Base-by-base conservation (phyloP, 2,888 invertebrate genomes). In the Aromia moschata region DNA sequence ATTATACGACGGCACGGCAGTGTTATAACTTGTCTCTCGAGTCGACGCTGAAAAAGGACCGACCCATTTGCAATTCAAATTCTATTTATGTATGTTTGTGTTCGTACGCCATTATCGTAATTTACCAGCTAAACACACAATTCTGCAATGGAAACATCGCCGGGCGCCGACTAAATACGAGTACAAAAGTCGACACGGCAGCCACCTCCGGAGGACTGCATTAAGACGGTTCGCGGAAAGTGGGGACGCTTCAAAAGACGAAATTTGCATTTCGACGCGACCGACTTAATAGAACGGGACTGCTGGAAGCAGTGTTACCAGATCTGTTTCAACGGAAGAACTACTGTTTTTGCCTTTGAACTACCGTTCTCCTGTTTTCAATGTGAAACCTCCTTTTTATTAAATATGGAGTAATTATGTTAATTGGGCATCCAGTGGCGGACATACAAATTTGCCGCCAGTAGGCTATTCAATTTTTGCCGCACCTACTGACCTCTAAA, bases 81-180 rank as follows among this genome's bases (percentile, higher is more conserved):
- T 45, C 16, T 45, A 45, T 45, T 45, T 45, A 45, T 45, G 45
- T 45, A 45, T 45, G 45, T 45, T 45, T 45, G 31, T 45, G 45
- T 45, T 45, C 31, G 45, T 45, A 14, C 30, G 30, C 45, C 45
- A 45, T 45, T 45, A 45, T 45, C 45, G 45, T 45, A 45, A 45
- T 45, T 45, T 45, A 45, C 45, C 31, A 31, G 45, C 45, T 31
- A 45, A 45, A 45, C 31, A 45, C 45, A 31, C 45, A 15, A 31
- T 45, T 31, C 15, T 30, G 16, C 45, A 31, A 45, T 31, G 31
- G 31, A 31, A 31, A 45, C 14, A 45, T 14, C 30, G 15, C 30
- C 25, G 31, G 7, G 25, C 25, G 25, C n/a, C n/a, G n/a, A n/a
- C n/a, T n/a, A n/a, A n/a, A n/a, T n/a, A n/a, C n/a, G 7, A 25